Evolutionary conservation across 2,888 invertebrate species (phyloP), one percentile per base, ranked within the genome.

Genomic region (Hirtodrosophila alboralis): DNA sequence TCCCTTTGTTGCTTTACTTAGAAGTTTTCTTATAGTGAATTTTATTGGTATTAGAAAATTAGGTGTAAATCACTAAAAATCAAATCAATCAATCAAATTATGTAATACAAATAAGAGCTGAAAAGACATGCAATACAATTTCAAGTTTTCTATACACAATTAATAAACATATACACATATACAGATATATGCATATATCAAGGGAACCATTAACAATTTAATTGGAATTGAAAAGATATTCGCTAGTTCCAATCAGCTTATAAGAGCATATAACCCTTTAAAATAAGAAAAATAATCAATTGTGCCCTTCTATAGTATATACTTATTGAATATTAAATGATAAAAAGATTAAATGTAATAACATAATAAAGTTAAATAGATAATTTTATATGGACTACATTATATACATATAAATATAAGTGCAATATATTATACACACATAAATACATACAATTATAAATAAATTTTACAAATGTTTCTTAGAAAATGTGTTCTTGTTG

Each of bases 81-180:
- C 26, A 49, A 66, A 30, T 16, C 10, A 61, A 61, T 33, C 45
- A 66, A 74, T 68, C 61, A 70, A 61, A 67, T 43, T 40, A 73
- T 60, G 30, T 61, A 43, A 44, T 61, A 68, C 44, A 52, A 45
- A 36, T 62, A 70, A 70, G 62, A 57, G 62, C 69, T 61, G 62
- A 70, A 70, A 70, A 70, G 70, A 70, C 70, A 70, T 68, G 75
- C 69, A 70, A 70, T 62, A 74, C 69, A 62, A 68, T 74, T 69
- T 69, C 74, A 69, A 68, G 44, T 70, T 74, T 70, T 74, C 74
- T 68, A 48, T 61, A 73, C 74, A 61, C 54, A 61, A 34, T 61
- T 73, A 69, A 54, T 47, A 23, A 8, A 7, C 8, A 23, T 68
- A 45, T 41, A 47, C 31, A 36, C 38, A 52, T 51, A 60, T 30